Evolutionary conservation across 1,140 invertebrate genomes (phyloP).

Genomic region (Drosophila sucinea): DNA sequence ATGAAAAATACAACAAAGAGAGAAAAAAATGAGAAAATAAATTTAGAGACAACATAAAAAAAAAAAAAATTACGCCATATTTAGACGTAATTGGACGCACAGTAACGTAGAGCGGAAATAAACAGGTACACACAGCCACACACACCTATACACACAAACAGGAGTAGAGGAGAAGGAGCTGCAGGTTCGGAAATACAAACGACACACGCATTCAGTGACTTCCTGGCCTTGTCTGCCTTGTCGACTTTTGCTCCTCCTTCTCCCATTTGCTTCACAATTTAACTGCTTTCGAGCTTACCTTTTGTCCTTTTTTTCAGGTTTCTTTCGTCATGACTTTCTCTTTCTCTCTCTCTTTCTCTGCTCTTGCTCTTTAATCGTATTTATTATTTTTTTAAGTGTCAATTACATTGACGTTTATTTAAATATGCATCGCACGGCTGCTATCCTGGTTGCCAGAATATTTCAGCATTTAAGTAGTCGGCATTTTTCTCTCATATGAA

Average conservation of each 20-base stretch:
- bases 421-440: constrained; percentile 68
- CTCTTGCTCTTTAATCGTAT: constrained; percentile 28
- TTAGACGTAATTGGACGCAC: constrained; percentile 39
- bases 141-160: background rate
- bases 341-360: constrained; percentile 8
- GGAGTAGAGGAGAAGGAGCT: background rate
- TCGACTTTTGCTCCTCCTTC: background rate
- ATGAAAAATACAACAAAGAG: constrained; percentile 40
- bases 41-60: constrained; percentile 36
- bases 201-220: constrained; percentile 49
- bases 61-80: constrained; percentile 58
- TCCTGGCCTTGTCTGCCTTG: constrained; percentile 21
- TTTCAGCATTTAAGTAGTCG: constrained; percentile 46
- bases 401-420: constrained; percentile 82
- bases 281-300: constrained; percentile 14
- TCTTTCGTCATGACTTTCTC: background rate
- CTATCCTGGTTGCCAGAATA: constrained; percentile 41
- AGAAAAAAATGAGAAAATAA: constrained; percentile 39
- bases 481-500: constrained; percentile 41
- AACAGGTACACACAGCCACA: constrained; percentile 43
- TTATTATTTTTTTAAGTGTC: constrained; percentile 68
- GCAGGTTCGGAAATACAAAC: constrained; percentile 23
- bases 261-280: constrained; percentile 21
- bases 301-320: constrained; percentile 1
- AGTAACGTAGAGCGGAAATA: constrained; percentile 52